These are phyloP conservation scores for Auanema freiburgensis DNA, from an alignment of 2,888 invertebrate genomes.

Conservation along the genomic window DNA sequence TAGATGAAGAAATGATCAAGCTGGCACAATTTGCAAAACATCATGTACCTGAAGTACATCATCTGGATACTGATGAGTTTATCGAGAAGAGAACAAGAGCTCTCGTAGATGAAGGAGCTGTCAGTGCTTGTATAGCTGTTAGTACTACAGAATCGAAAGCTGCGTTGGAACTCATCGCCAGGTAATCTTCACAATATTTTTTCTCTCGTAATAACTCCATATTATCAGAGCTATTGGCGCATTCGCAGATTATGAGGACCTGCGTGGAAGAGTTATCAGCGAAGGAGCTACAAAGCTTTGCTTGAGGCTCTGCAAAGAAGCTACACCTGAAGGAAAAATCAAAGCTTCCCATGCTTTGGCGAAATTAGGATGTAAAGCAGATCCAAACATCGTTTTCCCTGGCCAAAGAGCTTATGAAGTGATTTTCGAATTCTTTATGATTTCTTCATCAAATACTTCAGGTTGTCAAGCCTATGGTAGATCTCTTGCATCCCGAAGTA, in stretches of 20 bases:
- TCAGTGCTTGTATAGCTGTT: slow-evolving; percentile 83
- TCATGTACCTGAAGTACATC: slow-evolving; percentile 82
- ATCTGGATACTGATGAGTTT: slow-evolving; percentile 77
- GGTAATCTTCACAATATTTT: slow-evolving; percentile 60
- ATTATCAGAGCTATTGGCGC: slow-evolving; percentile 45
- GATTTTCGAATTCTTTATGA: not conserved
- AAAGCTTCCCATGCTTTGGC: slow-evolving; percentile 77
- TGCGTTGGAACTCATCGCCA: slow-evolving; percentile 81
- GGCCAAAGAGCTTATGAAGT: slow-evolving; percentile 77
- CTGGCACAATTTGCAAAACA: slow-evolving; percentile 98
- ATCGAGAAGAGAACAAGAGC: slow-evolving; percentile 64
- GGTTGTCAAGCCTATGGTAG: slow-evolving; percentile 82
- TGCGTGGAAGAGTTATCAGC: slow-evolving; percentile 78
- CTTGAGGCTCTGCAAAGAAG: slow-evolving; percentile 75
- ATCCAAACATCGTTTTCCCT: slow-evolving; percentile 89
- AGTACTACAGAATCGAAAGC: slow-evolving; percentile 91
- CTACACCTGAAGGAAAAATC: slow-evolving; percentile 57
- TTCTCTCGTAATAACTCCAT: slow-evolving; percentile 7
- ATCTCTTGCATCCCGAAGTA: slow-evolving; percentile 82
- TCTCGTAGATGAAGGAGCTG: slow-evolving; percentile 83
- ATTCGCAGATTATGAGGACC: slow-evolving; percentile 49
- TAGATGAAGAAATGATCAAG: slow-evolving; percentile 93
- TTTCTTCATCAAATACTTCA: slow-evolving; percentile 19
- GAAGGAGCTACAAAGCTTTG: slow-evolving; percentile 82
- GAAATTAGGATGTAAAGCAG: slow-evolving; percentile 89